Conservation (phyloP, 2,113 vertebrate genomes). For the Thinocorus orbignyianus region DNA sequence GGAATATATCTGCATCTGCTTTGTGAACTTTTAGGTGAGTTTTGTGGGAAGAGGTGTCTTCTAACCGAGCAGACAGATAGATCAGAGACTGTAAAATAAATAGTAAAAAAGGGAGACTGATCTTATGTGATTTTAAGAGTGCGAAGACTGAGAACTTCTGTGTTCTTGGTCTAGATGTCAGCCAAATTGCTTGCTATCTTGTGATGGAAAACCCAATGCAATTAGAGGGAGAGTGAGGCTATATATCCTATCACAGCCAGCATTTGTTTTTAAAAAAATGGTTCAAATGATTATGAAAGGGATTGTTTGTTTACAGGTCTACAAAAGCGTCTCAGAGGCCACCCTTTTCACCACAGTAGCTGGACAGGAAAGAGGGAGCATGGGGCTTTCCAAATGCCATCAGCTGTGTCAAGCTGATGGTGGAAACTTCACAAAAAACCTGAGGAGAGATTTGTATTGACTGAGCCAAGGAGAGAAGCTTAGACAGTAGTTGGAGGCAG, state of each 20-base stretch:
- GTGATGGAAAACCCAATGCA: conserved; percentile 26
- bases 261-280: conserved; percentile 42
- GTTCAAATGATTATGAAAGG: conserved; percentile 36
- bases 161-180: not conserved
- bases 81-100: not conserved
- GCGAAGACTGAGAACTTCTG: conserved; percentile 41
- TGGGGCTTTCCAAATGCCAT: conserved; percentile 31
- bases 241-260: conserved; percentile 19
- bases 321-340: conserved; percentile 47
- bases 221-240: not conserved
- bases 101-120: not conserved
- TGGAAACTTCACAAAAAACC: conserved; percentile 19
- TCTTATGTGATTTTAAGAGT: not conserved
- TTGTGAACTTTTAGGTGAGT: not conserved
- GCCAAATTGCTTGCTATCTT: conserved; percentile 16
- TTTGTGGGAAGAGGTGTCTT: not conserved
- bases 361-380: conserved; percentile 43
- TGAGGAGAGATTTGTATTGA: not conserved
- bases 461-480: not conserved
- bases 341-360: conserved; percentile 36
- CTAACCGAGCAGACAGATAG: not conserved
- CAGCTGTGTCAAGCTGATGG: conserved; percentile 9
- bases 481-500: not conserved
- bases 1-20: not conserved
- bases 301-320: conserved; percentile 53